Evolutionary conservation across 2,888 invertebrate genomes (phyloP), one percentile per base, ranked within the genome.

Genomic region (Eremobia ochroleuca): DNA sequence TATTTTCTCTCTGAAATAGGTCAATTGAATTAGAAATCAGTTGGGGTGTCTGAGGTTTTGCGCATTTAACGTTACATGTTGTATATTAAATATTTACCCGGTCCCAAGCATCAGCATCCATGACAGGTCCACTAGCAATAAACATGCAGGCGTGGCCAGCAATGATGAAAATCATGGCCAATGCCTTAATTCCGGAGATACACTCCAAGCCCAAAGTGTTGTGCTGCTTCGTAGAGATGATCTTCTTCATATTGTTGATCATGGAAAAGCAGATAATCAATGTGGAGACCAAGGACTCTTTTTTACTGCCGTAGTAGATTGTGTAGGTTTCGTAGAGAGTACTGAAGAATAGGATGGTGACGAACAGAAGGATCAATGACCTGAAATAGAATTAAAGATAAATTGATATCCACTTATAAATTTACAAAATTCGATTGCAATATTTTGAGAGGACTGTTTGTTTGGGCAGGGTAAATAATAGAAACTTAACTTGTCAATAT

Each of bases 81-180:
- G n/a, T n/a, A 65, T 11, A 40, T 72, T 58, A 62, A 25, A 67
- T 65, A 87, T 94, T 94, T 93, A 98, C 98, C 92, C 97, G 91
- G 87, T 97, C 97, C 95, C 97, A 97, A 89, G 98, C 98, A 80
- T 97, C 96, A 25, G 97, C 96, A 90, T 98, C 98, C 92, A 97
- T 96, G 0, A 98, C 97, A 0, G 98, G 98, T 71, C 98, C 98
- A 89, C 97, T 97, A 34, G 97, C 97, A 65, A 97, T 97, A 89
- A 98, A 98, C 66, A 98, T 93, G 55, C 98, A 94, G 0, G 97
- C 97, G 90, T 98, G 98, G 0, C 98, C 98, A 55, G 96, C 95
- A 11, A 98, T 94, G 68, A 98, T 98, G 68, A 98, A 96, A 0
- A 97, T 84, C 98, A 98, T 98, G 0, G 98, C 97, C 68, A 98